phyloP scores from a whole-genome alignment of 2,888 invertebrate genomes.

The Athripsodes cinereus region DNA sequence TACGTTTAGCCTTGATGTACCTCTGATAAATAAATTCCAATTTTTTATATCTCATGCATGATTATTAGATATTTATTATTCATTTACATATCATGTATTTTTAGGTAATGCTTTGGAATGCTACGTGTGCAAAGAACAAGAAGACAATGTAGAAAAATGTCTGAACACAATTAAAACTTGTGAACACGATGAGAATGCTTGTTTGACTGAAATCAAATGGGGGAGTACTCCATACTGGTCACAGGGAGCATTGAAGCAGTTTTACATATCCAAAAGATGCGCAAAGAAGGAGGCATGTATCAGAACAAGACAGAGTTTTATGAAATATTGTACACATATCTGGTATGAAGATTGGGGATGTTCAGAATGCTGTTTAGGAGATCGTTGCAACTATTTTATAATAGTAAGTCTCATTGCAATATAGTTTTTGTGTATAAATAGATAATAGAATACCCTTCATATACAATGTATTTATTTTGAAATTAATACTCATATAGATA shows the following conservation, averaged over 20 bases:
- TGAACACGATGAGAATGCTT: constrained; percentile 78
- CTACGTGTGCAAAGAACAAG: constrained; percentile 91
- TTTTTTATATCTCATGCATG: too few species aligned
- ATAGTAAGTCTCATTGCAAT: too few species aligned
- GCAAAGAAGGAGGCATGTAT: constrained; percentile 76
- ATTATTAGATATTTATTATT: too few species aligned
- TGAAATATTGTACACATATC: constrained; percentile 79
- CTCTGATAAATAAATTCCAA: too few species aligned
- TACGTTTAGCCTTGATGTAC: too few species aligned
- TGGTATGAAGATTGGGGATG: constrained; percentile 98
- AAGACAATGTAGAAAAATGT: constrained; percentile 89
- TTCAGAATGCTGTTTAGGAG: constrained; percentile 92
- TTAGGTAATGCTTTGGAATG: constrained; percentile 75
- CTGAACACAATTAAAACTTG: constrained; percentile 87
- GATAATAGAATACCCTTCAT: too few species aligned
- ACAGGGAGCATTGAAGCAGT: constrained; percentile 86
- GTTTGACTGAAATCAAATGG: constrained; percentile 87
- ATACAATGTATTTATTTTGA: too few species aligned
- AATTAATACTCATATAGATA: too few species aligned
- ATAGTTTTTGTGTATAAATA: too few species aligned
- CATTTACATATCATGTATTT: too few species aligned
- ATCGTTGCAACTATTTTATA: constrained; percentile 90
- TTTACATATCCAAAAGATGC: constrained; percentile 88
- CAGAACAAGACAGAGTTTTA: constrained; percentile 59
- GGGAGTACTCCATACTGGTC: constrained; percentile 96